Evolutionary conservation across 2,797 vertebrate genomes (phyloP).

Genomic region (Aselliscus stoliczkanus): DNA sequence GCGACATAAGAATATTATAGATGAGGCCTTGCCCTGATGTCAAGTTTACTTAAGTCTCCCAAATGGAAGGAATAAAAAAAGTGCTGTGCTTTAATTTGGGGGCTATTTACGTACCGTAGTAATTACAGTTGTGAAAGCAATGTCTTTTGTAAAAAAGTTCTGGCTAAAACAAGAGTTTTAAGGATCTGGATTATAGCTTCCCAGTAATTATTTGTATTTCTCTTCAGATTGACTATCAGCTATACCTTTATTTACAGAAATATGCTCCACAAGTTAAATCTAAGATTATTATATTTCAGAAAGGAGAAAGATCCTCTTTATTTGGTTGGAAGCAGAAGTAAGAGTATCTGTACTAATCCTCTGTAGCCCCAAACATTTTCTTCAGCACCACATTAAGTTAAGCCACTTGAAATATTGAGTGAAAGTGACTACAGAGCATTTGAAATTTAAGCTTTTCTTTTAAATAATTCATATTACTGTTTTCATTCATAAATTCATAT

Average conservation of each 20-base stretch:
- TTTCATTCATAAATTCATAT: constrained; percentile 34
- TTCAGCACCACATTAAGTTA: neutral
- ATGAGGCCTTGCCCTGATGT: constrained; percentile 31
- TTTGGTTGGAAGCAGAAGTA: constrained; percentile 51
- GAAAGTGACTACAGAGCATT: neutral
- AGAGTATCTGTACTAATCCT: neutral
- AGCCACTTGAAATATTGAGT: constrained; percentile 24
- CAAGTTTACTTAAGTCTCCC: constrained; percentile 52
- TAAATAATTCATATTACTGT: neutral
- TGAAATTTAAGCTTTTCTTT: constrained; percentile 20
- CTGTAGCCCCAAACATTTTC: neutral
- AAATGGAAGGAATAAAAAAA: constrained; percentile 38
- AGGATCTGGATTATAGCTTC: constrained; percentile 60
- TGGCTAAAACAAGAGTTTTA: constrained; percentile 60
- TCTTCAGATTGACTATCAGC: constrained; percentile 56
- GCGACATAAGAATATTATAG: neutral
- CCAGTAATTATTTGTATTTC: constrained; percentile 61
- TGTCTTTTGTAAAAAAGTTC: constrained; percentile 51
- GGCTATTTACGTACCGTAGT: constrained; percentile 59
- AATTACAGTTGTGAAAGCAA: constrained; percentile 57
- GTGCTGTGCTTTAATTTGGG: constrained; percentile 39
- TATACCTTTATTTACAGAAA: constrained; percentile 58
- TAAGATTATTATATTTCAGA: constrained; percentile 43
- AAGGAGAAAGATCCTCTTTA: neutral
- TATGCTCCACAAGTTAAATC: constrained; percentile 49